Base-by-base conservation (phyloP, 2,113 vertebrate genomes). In the Oryctolagus cuniculus region DNA sequence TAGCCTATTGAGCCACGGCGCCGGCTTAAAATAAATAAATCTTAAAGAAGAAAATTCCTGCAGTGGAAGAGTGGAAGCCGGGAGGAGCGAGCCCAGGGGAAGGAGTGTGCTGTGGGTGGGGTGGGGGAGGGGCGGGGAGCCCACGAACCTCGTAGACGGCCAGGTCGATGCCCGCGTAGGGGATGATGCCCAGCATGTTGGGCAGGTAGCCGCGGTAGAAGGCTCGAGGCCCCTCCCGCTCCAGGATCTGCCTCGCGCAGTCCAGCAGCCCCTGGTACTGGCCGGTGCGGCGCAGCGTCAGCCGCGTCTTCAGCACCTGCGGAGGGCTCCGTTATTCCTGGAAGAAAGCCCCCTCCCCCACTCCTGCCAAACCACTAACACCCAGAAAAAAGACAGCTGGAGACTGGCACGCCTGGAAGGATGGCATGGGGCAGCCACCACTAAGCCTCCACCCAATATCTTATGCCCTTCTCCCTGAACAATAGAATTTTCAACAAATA, bases 201-300 rank as follows among this genome's bases (percentile, higher is more conserved):
- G 99, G 99, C 36, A 99, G 82, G 90, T 99, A 99, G 78, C 99
- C 99, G 25, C 99, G 99, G 98, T 99, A 99, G 97, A 99, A 99
- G 29, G 99, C 99, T 0, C 83, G 55, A 13, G 98, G 61, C 0
- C 99, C 99, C 96, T 99, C 99, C 12, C 70, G 98, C 93, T 97
- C 98, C 16, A 99, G 95, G 91, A 99, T 99, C 95, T 98, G 98
- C 87, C 97, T 96, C 1, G 98, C 99, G 6, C 99, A 99, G 97
- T 99, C 98, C 10, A 97, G 92, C 66, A 99, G 97, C 36, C 99
- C 98, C 17, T 97, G 98, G 97, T 98, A 99, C 95, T 99, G 99
- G 24, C 99, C 99, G 0, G 99, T 99, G 96, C 97, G 98, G 77
- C 99, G 98, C 2, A 99, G 98, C 34, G 99, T 99, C 69, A 99